Percentiles rank a stretch among this genome's conserved stretches.
phyloP scores from a whole-genome alignment of 2,113 vertebrate species.

The Morone chrysops region DNA sequence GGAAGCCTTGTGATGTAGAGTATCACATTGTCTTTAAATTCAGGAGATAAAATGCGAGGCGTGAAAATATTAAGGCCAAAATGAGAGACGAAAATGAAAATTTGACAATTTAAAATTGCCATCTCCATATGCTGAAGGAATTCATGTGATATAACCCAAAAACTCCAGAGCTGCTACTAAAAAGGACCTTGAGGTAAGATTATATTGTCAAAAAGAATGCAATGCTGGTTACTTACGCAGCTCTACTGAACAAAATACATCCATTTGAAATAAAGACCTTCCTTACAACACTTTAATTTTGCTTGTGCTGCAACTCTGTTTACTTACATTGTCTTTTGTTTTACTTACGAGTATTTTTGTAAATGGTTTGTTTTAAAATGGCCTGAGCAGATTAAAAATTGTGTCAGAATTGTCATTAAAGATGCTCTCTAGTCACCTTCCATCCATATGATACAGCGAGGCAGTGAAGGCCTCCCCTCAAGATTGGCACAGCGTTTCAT shows the following conservation, averaged over 20 bases:
- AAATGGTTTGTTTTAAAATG: background rate
- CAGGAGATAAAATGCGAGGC: background rate
- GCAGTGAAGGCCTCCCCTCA: conserved; percentile 58
- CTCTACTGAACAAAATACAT: background rate
- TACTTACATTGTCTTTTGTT: background rate
- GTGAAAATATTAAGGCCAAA: background rate
- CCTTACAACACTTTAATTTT: background rate
- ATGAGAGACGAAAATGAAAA: background rate
- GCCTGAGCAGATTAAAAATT: background rate
- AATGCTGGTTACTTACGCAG: background rate
- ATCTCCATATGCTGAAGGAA: background rate
- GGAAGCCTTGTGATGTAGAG: background rate
- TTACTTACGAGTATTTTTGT: background rate
- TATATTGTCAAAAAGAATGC: background rate
- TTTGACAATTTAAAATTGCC: background rate
- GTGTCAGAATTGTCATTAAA: conserved; percentile 10
- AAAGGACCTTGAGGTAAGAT: background rate
- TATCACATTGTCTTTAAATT: background rate
- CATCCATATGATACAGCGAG: conserved; percentile 49
- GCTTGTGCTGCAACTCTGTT: no score
- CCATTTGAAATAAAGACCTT: background rate
- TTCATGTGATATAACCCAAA: background rate
- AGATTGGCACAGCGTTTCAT: conserved; percentile 56
- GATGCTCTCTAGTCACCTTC: conserved; percentile 31
- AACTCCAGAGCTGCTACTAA: background rate